These are phyloP conservation scores for Hetaerina titia DNA, from an alignment of 2,888 invertebrate species.

Conservation along the genomic window DNA sequence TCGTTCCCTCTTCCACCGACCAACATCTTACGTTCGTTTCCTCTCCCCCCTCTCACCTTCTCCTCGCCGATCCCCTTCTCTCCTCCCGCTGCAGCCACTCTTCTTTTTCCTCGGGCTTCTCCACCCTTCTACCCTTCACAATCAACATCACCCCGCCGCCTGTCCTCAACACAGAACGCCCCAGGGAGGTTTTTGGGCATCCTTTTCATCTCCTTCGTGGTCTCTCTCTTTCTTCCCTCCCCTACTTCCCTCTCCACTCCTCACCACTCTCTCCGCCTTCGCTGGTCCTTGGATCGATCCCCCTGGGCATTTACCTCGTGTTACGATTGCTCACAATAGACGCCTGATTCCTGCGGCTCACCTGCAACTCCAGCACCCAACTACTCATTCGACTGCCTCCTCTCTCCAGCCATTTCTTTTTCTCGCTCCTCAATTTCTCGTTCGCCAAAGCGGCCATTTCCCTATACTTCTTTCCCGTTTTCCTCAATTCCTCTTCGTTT, in stretches of 20 bases:
- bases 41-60: neutral
- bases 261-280: neutral
- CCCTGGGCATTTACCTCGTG: neutral
- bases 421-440: neutral
- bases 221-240: neutral
- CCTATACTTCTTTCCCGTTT: neutral
- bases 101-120: neutral
- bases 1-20: neutral
- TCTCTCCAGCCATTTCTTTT: neutral
- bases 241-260: neutral
- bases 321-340: slow-evolving; percentile 30
- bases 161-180: neutral
- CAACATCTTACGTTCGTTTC: neutral
- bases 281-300: neutral
- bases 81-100: neutral
- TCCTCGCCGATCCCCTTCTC: neutral
- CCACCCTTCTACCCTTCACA: neutral
- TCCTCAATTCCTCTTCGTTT: neutral
- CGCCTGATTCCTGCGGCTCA: neutral
- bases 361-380: neutral
- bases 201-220: too few species aligned
- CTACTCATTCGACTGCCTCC: neutral
- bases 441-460: too few species aligned
- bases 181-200: slow-evolving; percentile 13
- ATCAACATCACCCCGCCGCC: neutral